A percentile compares a stretch with the other conserved stretches of the same genome.
phyloP scores from a whole-genome alignment of 2,113 vertebrate species.

The Rhodinocichla rosea region DNA sequence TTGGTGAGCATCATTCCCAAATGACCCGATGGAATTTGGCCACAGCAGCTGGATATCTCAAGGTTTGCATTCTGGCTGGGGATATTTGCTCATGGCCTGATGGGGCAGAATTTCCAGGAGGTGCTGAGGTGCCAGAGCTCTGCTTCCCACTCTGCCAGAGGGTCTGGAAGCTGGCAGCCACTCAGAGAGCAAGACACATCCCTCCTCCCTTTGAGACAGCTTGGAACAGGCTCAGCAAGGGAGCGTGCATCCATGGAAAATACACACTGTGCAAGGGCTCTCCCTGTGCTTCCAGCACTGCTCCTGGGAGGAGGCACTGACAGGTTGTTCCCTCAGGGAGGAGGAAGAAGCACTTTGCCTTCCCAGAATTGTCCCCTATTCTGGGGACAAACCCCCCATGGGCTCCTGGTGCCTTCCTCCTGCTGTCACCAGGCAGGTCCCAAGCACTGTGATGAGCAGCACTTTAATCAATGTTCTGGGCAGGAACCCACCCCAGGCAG shows the following conservation, averaged over 20 bases:
- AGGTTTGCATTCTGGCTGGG: background rate
- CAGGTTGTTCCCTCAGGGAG: fast-evolving
- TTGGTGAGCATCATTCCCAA: background rate
- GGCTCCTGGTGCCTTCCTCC: background rate
- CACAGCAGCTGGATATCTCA: background rate
- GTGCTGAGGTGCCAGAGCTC: background rate
- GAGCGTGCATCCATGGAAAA: background rate
- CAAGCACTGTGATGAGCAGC: background rate
- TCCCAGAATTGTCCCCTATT: background rate
- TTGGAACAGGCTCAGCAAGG: background rate
- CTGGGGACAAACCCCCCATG: background rate
- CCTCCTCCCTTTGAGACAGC: background rate
- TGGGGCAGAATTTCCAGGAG: background rate
- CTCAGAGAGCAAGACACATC: background rate
- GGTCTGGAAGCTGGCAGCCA: background rate
- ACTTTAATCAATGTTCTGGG: background rate
- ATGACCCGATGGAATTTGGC: background rate
- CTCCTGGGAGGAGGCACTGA: background rate
- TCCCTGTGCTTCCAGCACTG: background rate
- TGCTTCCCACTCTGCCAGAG: background rate
- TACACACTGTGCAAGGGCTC: background rate
- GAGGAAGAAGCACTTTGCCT: background rate
- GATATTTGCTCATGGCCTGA: fast-evolving
- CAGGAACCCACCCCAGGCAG: background rate
- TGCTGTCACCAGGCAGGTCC: background rate